phyloP scores from a whole-genome alignment of 2,113 vertebrate genomes.

The Sigmodon hispidus region DNA sequence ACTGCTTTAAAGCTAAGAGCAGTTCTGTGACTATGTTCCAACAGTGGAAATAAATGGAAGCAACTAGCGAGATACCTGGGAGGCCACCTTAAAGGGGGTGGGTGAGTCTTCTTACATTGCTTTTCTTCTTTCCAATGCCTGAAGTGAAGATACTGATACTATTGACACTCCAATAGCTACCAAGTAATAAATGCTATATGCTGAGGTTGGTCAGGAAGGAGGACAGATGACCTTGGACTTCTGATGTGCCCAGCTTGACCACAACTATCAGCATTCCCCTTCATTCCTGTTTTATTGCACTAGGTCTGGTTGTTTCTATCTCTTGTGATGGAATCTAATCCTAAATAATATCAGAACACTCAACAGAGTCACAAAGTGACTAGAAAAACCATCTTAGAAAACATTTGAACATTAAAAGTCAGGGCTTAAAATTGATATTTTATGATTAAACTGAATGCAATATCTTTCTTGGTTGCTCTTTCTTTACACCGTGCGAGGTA shows the following conservation, averaged over 20 bases:
- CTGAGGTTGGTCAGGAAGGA: not conserved
- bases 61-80: not conserved
- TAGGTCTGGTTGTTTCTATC: not conserved
- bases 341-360: not conserved
- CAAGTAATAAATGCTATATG: not conserved
- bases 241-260: rapidly evolving
- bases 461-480: slow-evolving; percentile 38
- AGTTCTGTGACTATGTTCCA: not conserved
- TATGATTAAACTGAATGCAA: not conserved
- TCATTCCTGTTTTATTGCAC: not conserved
- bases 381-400: not conserved
- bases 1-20: not conserved
- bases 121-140: not conserved
- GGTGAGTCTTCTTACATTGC: not conserved
- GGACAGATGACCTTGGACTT: too few relatives aligned
- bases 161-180: not conserved
- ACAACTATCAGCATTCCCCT: not conserved
- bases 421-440: not conserved
- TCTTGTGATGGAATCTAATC: not conserved
- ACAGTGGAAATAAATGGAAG: not conserved
- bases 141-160: not conserved
- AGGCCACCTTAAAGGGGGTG: not conserved
- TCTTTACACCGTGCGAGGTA: not conserved
- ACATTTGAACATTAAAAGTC: slow-evolving; percentile 14
- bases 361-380: not conserved